These are phyloP conservation scores for Callorhinus ursinus DNA, from an alignment of 2,113 vertebrate species.

Conservation along the genomic window DNA sequence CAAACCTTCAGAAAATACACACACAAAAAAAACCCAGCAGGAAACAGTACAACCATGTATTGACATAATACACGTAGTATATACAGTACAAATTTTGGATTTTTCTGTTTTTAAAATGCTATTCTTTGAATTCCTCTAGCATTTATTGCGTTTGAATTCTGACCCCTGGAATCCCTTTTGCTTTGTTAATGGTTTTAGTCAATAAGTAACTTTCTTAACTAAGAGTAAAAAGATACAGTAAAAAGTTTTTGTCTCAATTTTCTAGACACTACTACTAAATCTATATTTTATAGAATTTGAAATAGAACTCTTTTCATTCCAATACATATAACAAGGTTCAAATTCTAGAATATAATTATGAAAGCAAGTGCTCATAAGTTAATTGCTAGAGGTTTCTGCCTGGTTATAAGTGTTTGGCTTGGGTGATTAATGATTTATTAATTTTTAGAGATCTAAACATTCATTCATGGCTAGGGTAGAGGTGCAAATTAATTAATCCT, in stretches of 20 bases:
- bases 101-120: neutral
- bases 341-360: neutral
- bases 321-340: neutral
- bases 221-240: neutral
- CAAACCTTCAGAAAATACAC: neutral
- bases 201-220: neutral
- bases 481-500: neutral
- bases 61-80: neutral
- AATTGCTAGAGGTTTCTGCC: neutral
- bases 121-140: neutral
- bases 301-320: neutral
- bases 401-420: neutral
- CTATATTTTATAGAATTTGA: neutral
- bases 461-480: neutral
- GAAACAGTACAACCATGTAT: neutral
- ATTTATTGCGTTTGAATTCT: neutral
- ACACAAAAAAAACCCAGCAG: neutral
- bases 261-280: neutral
- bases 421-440: neutral
- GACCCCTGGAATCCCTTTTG: neutral
- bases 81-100: neutral
- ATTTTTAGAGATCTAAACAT: neutral
- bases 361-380: neutral
- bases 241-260: neutral
- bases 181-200: neutral